These are phyloP conservation scores for Lissocephala sabroskyi DNA, from an alignment of 2,888 invertebrate genomes.

Conservation along the genomic window DNA sequence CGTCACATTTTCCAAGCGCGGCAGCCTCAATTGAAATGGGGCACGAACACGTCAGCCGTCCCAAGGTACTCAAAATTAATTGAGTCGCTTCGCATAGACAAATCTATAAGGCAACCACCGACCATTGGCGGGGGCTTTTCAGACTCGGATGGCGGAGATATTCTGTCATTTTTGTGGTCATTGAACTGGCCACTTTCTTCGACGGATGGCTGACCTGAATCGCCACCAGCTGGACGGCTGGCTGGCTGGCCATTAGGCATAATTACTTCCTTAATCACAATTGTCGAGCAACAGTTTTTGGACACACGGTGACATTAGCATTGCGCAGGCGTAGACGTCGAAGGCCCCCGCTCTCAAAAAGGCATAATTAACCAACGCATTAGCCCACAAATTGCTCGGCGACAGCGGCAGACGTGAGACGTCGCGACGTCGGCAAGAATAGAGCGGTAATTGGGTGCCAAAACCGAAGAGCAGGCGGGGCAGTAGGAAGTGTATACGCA, in stretches of 20 bases:
- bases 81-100: too few species aligned
- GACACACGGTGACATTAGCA: constrained; percentile 28
- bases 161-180: too few species aligned
- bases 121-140: too few species aligned
- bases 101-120: too few species aligned
- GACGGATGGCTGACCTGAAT: too few species aligned
- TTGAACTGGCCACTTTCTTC: too few species aligned
- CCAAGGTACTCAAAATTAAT: constrained; percentile 2
- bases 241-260: constrained; percentile 39
- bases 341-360: constrained; percentile 10
- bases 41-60: background rate
- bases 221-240: too few species aligned
- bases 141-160: too few species aligned
- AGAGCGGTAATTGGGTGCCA: constrained; percentile 33
- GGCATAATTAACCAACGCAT: constrained; percentile 44
- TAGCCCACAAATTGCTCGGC: constrained; percentile 26
- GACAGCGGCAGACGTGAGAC: constrained; percentile 8
- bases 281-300: constrained; percentile 11
- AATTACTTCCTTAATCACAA: constrained; percentile 44
- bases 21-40: constrained; percentile 32
- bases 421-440: constrained; percentile 13
- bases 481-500: constrained; percentile 19
- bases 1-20: too few species aligned
- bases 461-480: constrained; percentile 13
- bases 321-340: constrained; percentile 40